Base-by-base conservation (phyloP, 2,888 invertebrate genomes). In the Arrhopalites spinosus region DNA sequence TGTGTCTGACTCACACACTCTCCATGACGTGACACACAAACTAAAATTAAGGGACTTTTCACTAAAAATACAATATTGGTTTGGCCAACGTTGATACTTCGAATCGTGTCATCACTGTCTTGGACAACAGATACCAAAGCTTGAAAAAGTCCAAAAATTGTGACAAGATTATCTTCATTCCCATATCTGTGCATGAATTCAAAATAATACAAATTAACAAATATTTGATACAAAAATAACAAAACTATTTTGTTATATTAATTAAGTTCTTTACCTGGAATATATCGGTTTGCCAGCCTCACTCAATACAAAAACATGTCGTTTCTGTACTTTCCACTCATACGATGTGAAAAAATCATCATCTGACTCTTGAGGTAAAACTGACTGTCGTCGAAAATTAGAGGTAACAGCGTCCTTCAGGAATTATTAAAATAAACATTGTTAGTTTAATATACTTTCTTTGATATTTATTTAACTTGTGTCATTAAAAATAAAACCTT, bases 221-320 rank as follows among this genome's bases (percentile, higher is more conserved):
- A 20, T 36, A 36, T 3, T 3, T 20, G 15, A 53, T 53, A 11
- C 53, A 53, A 5, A 36, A 36, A 36, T 36, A 7, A 7, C 36
- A 36, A 36, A 7, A 7, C 8, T 36, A 8, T 36, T 7, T 36
- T 36, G 3, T 36, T 36, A 36, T 3, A 36, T 3, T 36, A 36
- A 3, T 36, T 36, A 7, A 36, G 11, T 36, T 36, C 11, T 36
- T 7, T 36, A 36, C 36, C 36, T 36, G 36, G 96, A 93, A 86
- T 97, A 98, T 82, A 98, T 95, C 20, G 98, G 98, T 87, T 98
- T 98, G 1, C 98, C 98, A 15, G 98, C 95, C 83, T 94, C 92
- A 86, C 97, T 97, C 45, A 98, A 86, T 82, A 98, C 93, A 85
- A 98, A 98, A 43, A 98, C 90, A 87, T 98, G 97, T 85, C 95